Base-by-base conservation (phyloP, 2,113 vertebrate genomes). In the Numenius arquata region DNA sequence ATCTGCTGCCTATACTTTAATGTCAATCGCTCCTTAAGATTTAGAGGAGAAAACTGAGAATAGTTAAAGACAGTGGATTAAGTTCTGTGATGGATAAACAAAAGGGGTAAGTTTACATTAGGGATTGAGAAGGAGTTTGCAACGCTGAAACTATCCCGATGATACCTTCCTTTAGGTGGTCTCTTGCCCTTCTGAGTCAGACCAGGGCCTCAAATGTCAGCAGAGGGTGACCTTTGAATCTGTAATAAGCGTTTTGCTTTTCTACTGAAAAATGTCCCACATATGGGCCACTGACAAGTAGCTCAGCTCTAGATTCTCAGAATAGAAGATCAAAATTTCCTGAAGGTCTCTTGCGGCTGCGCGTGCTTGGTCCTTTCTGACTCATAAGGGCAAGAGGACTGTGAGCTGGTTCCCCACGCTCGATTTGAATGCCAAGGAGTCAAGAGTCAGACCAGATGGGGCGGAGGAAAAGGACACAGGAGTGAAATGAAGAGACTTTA, bases 271-370 rank as follows among this genome's bases (percentile, higher is more conserved):
- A 71, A 48, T 15, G 6, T 52, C 15, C 7, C 56, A 50, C 5
- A 4, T 52, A 26, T 55, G 73, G 26, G 15, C 38, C 41, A 22
- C 26, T 45, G 40, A 29, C 19, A 71, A 45, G 23, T 26, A 56
- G 23, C 23, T 89, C 66, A 85, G 34, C 47, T 29, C 8, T 50
- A 48, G 7, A 32, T 66, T 73, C 65, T 79, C 63, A 63, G 77
- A 92, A 61, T 3, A 88, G 74, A 72, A 47, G 20, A 76, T 26
- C 2, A 62, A 25, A 9, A 40, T 71, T 86, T 90, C 79, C 38
- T 63, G 22, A 59, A 78, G 65, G 34, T 65, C 40, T 88, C 34
- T 80, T 1, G 1, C 0, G 1, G 15, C 16, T 2, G 4, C 55
- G 19, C 19, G 36, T 25, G 29, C 45, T 93, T 1, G 0, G 12